Conservation (phyloP, 1,140 invertebrate genomes). For the Drosophila ananassae region DNA sequence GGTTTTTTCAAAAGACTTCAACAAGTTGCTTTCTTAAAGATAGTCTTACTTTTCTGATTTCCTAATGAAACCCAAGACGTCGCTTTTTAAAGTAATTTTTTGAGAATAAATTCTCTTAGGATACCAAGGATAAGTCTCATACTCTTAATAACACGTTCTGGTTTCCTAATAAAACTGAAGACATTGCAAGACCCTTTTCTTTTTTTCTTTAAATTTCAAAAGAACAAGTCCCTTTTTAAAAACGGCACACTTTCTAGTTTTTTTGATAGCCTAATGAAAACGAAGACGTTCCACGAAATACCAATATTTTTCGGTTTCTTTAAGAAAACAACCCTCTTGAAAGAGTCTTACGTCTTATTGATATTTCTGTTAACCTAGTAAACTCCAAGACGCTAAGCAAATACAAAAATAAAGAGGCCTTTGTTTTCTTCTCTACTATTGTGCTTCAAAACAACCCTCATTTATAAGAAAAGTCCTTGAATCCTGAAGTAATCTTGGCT, state of each 20-base stretch:
- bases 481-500: constrained; percentile 19
- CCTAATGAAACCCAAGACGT: not conserved
- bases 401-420: not conserved
- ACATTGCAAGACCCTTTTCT: not conserved
- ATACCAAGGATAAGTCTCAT: not conserved
- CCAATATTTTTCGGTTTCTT: not conserved
- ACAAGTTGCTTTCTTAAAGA: not conserved
- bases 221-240: not conserved
- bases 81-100: not conserved
- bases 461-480: not conserved
- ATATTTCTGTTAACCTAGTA: not conserved
- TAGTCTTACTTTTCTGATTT: not conserved
- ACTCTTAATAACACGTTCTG: not conserved
- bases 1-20: not conserved
- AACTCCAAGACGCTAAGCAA: not conserved
- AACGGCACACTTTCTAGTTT: not conserved
- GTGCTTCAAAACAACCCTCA: constrained; percentile 26
- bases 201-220: not conserved
- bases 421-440: not conserved
- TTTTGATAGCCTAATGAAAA: not conserved
- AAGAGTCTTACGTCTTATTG: not conserved
- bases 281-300: not conserved
- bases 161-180: not conserved
- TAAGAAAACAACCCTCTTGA: constrained; percentile 2
- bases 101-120: not conserved